Evolutionary conservation across 2,888 invertebrate genomes (phyloP).

Genomic region (Abscondita cerata): DNA sequence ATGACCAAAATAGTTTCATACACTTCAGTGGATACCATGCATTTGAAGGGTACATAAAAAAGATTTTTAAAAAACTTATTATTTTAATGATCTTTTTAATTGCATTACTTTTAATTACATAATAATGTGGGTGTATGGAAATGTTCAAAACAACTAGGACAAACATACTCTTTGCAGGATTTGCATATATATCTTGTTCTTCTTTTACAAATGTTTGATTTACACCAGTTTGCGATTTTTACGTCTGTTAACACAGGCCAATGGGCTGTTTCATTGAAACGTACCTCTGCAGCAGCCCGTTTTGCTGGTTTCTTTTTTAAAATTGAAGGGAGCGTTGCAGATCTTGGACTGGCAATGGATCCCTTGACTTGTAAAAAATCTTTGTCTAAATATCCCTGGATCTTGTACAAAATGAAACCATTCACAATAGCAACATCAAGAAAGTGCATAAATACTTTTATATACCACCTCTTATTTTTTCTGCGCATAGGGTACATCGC

Average conservation of each 20-base stretch:
- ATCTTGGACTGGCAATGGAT: neutral
- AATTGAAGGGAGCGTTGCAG: neutral
- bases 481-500: neutral
- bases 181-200: neutral
- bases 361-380: neutral
- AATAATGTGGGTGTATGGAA: neutral
- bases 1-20: no score
- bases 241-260: neutral
- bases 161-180: neutral
- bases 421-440: neutral
- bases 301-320: neutral
- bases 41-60: no score
- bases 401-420: neutral
- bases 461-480: neutral
- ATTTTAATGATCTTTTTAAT: no score
- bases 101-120: no score
- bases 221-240: neutral
- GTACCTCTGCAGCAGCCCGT: no score
- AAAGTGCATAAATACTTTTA: slow-evolving; percentile 3
- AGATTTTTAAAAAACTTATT: no score
- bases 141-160: neutral
- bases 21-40: no score
- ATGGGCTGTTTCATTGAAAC: neutral
- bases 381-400: neutral
- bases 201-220: neutral